Evolutionary conservation across 53 echinoderm and acorn worm species (phyloP), one percentile per base, ranked within the genome.

Genomic region (Echinarachnius parma): DNA sequence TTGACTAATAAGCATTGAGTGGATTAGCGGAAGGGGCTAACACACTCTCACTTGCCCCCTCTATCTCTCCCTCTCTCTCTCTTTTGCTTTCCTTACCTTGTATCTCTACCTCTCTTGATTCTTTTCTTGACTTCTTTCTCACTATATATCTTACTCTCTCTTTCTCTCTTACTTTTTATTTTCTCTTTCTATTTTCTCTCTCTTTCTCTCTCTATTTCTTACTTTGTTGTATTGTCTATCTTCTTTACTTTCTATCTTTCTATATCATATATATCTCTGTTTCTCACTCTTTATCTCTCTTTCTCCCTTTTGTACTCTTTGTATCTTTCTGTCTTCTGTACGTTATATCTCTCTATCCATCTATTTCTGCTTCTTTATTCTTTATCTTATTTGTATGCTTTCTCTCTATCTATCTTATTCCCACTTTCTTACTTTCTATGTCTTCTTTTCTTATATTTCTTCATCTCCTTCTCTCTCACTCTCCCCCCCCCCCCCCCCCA

Each of bases 1-100:
- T 39, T 20, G 11, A 56, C 57, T 72, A 54, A 72, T 72, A 36
- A 56, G 14, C 28, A 57, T 26, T 72, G 74, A 72, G 56, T 37
- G 34, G 74, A 72, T 72, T 72, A 72, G 74, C 28, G 26, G 9
- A 23, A 22, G 68, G 69, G 28, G 26, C 42, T 39, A 7, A 39
- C 42, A 39, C 13, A 13, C 13, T 39, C 13, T 39, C 42, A 9
- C 42, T 39, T 39, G 7, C 42, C 7, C 42, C 42, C 42, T 39
- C 42, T 39, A 7, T 39, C 42, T 39, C 42, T 39, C 42, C 13
- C 42, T 39, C 42, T 39, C 42, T 39, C 42, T 39, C 42, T 39
- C 42, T 39, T n/a, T n/a, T n/a, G n/a, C n/a, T n/a, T n/a, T n/a
- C n/a, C n/a, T n/a, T n/a, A n/a, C n/a, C n/a, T n/a, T n/a, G n/a